phyloP scores from a whole-genome alignment of 30 jellyfish, hydroid and myxozoan genomes.

The Hydractinia echinata region DNA sequence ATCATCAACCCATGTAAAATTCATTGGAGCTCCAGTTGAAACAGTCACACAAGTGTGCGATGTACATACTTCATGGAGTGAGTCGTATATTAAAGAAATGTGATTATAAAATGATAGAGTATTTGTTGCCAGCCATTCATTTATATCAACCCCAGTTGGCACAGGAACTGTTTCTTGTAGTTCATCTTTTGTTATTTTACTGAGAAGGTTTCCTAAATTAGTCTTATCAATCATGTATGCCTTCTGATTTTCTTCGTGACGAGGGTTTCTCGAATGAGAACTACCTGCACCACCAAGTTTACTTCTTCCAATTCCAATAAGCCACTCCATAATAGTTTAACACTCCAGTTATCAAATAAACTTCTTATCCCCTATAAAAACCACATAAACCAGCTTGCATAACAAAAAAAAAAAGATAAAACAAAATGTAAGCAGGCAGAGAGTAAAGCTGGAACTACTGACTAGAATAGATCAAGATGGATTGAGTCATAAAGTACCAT shows the following conservation, averaged over 20 bases:
- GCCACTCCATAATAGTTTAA: conserved; percentile 58
- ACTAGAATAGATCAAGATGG: too few relatives aligned
- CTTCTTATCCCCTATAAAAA: too few relatives aligned
- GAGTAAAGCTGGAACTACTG: too few relatives aligned
- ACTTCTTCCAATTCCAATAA: conserved; percentile 65
- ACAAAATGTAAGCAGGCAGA: too few relatives aligned
- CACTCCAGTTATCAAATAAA: too few relatives aligned
- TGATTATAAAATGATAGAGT: conserved; percentile 86
- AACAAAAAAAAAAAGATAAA: too few relatives aligned
- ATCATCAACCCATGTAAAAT: conserved; percentile 94
- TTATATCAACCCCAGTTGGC: conserved; percentile 88
- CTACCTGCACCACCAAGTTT: conserved; percentile 66
- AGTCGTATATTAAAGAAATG: conserved; percentile 66
- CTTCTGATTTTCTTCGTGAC: conserved; percentile 52
- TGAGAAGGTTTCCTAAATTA: conserved; percentile 54
- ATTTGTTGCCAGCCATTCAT: conserved; percentile 97
- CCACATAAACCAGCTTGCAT: too few relatives aligned
- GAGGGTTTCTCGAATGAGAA: conserved; percentile 53
- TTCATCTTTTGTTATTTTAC: conserved; percentile 71
- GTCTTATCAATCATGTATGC: conserved; percentile 65
- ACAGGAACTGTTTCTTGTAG: conserved; percentile 77
- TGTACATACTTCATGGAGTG: conserved; percentile 78
- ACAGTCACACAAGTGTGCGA: conserved; percentile 66
- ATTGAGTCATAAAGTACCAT: too few relatives aligned
- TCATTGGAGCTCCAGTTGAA: conserved; percentile 66